A percentile compares a stretch with the other conserved stretches of the same genome.
Evolutionary conservation across 2,113 vertebrate species (phyloP).

Genomic region (Chlorocebus sabaeus): DNA sequence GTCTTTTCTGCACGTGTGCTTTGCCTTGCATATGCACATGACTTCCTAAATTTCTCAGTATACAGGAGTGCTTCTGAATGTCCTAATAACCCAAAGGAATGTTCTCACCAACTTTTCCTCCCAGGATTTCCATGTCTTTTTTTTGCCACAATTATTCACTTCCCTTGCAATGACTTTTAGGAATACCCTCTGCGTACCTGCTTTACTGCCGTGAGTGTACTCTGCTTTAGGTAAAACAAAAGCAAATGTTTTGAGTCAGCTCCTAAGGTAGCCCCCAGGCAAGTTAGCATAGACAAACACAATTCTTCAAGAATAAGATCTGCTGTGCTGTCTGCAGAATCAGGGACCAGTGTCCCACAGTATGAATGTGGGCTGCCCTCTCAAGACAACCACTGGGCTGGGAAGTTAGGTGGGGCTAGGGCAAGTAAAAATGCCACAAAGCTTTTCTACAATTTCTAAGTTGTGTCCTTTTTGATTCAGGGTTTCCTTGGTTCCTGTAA

Average conservation of each 20-base stretch:
- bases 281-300: not conserved
- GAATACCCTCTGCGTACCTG: not conserved
- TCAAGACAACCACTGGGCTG: not conserved
- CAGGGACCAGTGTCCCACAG: too few relatives aligned
- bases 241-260: not conserved
- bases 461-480: not conserved
- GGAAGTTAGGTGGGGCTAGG: not conserved
- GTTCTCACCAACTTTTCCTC: not conserved
- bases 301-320: not conserved
- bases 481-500: not conserved
- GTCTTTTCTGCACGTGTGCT: not conserved
- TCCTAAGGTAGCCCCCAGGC: not conserved
- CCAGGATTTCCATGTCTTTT: not conserved
- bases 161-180: not conserved
- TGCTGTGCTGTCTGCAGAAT: not conserved
- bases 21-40: not conserved
- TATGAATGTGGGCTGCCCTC: not conserved
- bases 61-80: not conserved
- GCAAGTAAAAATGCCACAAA: not conserved
- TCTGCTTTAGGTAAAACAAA: not conserved
- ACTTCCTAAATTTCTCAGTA: not conserved
- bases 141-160: not conserved
- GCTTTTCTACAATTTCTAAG: not conserved
- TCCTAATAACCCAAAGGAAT: not conserved
- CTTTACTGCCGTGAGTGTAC: not conserved